Percentiles rank a stretch among this genome's conserved stretches.
Evolutionary conservation across 1,140 invertebrate genomes (phyloP).

Genomic region (Ganaspis sp.): DNA sequence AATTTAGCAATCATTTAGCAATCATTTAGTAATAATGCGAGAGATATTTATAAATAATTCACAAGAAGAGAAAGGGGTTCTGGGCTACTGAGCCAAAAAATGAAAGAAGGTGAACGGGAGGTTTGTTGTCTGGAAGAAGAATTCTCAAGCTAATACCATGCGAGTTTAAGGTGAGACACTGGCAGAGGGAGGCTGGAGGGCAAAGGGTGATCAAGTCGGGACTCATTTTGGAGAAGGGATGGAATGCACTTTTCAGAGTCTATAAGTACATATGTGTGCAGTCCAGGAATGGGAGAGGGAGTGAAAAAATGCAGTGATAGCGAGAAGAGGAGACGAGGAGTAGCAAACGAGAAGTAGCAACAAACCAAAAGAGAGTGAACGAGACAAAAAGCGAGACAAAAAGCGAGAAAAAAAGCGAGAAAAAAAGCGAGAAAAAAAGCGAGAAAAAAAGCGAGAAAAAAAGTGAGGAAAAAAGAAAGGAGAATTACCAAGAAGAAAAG

Average conservation of each 20-base stretch:
- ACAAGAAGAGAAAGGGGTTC: neutral
- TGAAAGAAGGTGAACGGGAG: slow-evolving; percentile 39
- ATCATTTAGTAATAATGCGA: too few species aligned
- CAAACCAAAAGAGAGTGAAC: too few species aligned
- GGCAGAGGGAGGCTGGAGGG: slow-evolving; percentile 35
- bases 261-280: slow-evolving; percentile 31
- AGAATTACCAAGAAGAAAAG: neutral
- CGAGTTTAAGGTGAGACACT: slow-evolving; percentile 42
- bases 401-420: too few species aligned
- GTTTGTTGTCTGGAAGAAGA: slow-evolving; percentile 41
- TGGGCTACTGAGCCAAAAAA: slow-evolving; percentile 35
- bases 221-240: slow-evolving; percentile 45
- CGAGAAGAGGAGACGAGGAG: slow-evolving; percentile 35
- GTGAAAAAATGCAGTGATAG: neutral
- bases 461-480: too few species aligned
- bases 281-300: slow-evolving; percentile 8
- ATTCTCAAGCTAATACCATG: slow-evolving; percentile 37
- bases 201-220: slow-evolving; percentile 39
- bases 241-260: slow-evolving; percentile 68
- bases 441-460: too few species aligned
- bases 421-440: too few species aligned
- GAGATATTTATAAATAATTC: neutral
- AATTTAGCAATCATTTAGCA: too few species aligned
- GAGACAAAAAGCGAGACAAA: too few species aligned
- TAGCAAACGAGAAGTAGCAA: neutral